Evolutionary conservation across 2,113 vertebrate species (phyloP), one percentile per base, ranked within the genome.

Genomic region (Tympanuchus pallidicinctus): DNA sequence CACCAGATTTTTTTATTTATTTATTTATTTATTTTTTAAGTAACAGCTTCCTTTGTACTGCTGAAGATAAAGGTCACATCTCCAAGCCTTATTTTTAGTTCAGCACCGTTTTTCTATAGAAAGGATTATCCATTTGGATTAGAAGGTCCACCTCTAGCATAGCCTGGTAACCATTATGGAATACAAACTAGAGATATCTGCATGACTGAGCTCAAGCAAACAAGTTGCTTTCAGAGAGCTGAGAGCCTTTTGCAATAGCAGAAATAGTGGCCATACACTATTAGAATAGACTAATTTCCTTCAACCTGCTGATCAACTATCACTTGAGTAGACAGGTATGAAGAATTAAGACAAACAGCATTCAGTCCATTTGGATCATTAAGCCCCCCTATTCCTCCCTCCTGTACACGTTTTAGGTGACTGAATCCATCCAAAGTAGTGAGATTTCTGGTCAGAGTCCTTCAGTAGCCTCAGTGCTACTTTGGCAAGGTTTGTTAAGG

Each of bases 11-110:
- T 38, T 89, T 71, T n/a, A n/a, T n/a, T n/a, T n/a, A n/a, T 73
- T 92, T 88, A 91, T 69, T 89, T 67, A 90, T 88, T 92, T 69
- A 87, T 71, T 73, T 92, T 90, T 92, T 82, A 95, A 91, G 67
- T 92, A 96, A 95, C 82, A 97, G 82, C 69, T 95, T 97, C 94
- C 81, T 82, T 88, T 81, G 81, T 90, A 91, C 69, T 75, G 73
- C 61, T 92, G 42, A 75, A 94, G 86, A 94, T 85, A 96, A 92
- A 94, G 88, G 90, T 95, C 83, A 67, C 4, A 6, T 50, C 78
- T 91, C 79, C 11, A 82, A 95, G 40, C 12, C 38, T 63, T 95
- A 93, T 93, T 95, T 96, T 92, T 92, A 95, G 74, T 70, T 67
- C 63, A 75, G 69, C 61, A 88, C 52, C 7, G 19, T 50, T 89